These are phyloP conservation scores for Chirona hameri DNA, from an alignment of 2,888 invertebrate genomes.

Conservation along the genomic window DNA sequence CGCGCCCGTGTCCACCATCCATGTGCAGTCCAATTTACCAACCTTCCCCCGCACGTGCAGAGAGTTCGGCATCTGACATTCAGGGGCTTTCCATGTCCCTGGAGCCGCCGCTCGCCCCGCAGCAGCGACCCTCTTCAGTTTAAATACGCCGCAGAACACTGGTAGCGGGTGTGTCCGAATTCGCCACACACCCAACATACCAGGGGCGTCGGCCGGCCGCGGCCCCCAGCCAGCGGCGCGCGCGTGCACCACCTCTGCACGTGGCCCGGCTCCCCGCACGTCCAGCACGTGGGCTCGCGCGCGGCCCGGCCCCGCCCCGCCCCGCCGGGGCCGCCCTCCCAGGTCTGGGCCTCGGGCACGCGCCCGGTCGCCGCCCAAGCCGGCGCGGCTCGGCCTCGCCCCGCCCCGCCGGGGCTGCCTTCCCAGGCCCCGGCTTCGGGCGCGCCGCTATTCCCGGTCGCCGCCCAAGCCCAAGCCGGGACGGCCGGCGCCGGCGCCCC, in stretches of 20 bases:
- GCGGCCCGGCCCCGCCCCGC: background rate
- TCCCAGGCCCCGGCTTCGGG: background rate
- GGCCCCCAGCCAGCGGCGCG: background rate
- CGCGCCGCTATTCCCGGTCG: background rate
- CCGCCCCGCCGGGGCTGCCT: background rate
- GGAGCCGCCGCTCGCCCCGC: background rate
- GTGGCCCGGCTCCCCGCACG: background rate
- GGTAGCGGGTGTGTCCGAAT: background rate
- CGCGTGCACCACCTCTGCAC: background rate
- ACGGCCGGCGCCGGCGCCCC: background rate
- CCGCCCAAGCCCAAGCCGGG: background rate
- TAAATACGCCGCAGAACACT: background rate
- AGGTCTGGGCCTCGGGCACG: background rate
- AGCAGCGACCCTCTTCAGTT: background rate
- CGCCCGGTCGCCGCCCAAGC: too few species aligned
- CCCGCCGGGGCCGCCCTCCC: background rate
- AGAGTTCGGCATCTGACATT: background rate
- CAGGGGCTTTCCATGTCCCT: background rate
- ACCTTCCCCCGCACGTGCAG: background rate
- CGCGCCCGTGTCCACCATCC: background rate
- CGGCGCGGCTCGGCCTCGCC: background rate
- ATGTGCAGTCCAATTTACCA: background rate
- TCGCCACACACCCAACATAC: background rate
- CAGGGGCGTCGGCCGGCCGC: background rate
- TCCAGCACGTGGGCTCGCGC: background rate